Conservation (phyloP, 2,797 vertebrate species). For the Botia kubotai region DNA sequence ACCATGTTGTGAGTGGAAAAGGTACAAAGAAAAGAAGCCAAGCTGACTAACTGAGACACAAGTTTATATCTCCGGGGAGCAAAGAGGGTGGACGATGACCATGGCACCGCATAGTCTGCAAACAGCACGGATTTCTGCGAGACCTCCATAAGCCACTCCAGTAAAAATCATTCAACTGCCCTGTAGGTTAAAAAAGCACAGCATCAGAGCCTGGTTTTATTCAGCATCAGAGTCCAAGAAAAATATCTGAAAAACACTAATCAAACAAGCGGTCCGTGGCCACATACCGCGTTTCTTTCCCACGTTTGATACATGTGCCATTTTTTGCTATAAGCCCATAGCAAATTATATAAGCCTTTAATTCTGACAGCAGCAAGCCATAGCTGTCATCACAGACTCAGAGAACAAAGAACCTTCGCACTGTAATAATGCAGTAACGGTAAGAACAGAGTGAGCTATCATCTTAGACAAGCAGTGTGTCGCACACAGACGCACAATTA, state of each 20-base stretch:
- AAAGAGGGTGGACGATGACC: conserved; percentile 3
- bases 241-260: conserved; percentile 59
- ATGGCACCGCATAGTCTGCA: conserved; percentile 53
- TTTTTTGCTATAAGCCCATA: conserved; percentile 9
- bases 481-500: not conserved
- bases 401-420: conserved; percentile 6
- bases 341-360: not conserved
- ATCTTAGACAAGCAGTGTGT: conserved; percentile 15
- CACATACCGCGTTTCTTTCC: conserved; percentile 44
- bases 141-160: conserved; percentile 40
- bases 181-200: conserved; percentile 72
- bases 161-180: conserved; percentile 66
- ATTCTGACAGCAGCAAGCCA: not conserved
- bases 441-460: conserved; percentile 18
- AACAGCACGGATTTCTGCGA: conserved; percentile 21
- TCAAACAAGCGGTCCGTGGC: conserved; percentile 49
- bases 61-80: conserved; percentile 12
- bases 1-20: conserved; percentile 11
- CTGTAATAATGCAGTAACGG: conserved; percentile 6
- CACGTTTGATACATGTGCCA: conserved; percentile 46
- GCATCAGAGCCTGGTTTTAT: conserved; percentile 55
- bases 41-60: not conserved
- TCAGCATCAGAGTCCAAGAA: conserved; percentile 62
- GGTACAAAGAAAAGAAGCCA: not conserved
- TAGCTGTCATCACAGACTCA: not conserved